Evolutionary conservation across 30 jellyfish, hydroid and myxozoan genomes (phyloP).

Genomic region (Chrysaora quinquecirrha): DNA sequence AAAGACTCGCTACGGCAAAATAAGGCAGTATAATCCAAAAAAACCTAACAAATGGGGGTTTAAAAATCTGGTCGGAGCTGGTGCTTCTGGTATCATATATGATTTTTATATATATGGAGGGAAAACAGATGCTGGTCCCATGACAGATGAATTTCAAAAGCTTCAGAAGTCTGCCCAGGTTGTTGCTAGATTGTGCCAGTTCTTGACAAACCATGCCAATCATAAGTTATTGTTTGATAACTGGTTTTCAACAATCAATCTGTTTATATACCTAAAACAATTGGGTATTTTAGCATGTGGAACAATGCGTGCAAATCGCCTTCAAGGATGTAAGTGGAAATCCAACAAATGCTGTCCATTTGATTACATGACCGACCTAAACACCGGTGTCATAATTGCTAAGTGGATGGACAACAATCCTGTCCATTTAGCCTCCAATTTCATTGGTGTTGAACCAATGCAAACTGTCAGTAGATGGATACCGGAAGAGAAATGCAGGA

Average conservation of each 20-base stretch:
- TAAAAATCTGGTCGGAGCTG: conserved; percentile 68
- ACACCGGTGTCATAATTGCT: conserved; percentile 60
- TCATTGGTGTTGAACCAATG: conserved; percentile 78
- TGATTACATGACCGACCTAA: conserved; percentile 51
- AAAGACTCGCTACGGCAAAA: too few relatives aligned
- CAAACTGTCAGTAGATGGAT: conserved; percentile 54
- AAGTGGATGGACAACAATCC: too few relatives aligned
- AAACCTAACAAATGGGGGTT: too few relatives aligned
- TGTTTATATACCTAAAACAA: too few relatives aligned
- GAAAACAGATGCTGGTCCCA: neutral
- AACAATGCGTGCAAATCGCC: conserved; percentile 70
- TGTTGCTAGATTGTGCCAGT: conserved; percentile 64
- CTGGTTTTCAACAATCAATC: conserved; percentile 71
- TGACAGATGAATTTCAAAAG: conserved; percentile 6
- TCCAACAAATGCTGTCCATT: conserved; percentile 67
- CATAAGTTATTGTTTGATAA: conserved; percentile 69
- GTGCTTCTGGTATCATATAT: conserved; percentile 85
- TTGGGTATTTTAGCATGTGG: too few relatives aligned
- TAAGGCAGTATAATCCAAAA: conserved; percentile 63
- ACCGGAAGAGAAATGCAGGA: too few relatives aligned
- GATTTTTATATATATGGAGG: conserved; percentile 43
- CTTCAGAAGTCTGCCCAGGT: too few relatives aligned
- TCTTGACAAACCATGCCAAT: conserved; percentile 41
- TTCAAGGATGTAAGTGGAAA: conserved; percentile 59
- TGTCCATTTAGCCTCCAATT: too few relatives aligned